Conservation (phyloP, 2,888 invertebrate genomes). For the Eupithecia dodoneata region DNA sequence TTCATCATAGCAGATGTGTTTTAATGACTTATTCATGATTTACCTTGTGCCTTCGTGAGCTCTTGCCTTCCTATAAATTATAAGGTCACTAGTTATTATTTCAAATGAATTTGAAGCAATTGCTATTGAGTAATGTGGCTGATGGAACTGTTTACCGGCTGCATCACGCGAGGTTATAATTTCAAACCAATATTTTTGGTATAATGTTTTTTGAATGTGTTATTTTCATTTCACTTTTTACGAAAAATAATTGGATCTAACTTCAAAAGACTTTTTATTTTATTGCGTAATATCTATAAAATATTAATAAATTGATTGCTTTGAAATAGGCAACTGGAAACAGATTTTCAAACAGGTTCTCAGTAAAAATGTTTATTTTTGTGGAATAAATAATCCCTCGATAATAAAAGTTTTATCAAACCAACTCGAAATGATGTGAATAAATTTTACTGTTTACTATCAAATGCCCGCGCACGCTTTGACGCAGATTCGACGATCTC, state of each 20-base stretch:
- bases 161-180: slow-evolving; percentile 1
- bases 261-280: too few species aligned
- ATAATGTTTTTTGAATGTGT: not conserved
- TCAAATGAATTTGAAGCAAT: slow-evolving; percentile 32
- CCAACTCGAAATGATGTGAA: too few species aligned
- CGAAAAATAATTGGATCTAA: not conserved
- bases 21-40: slow-evolving; percentile 73
- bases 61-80: slow-evolving; percentile 44
- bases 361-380: too few species aligned
- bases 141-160: not conserved
- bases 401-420: too few species aligned
- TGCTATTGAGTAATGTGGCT: slow-evolving; percentile 10
- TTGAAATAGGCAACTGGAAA: too few species aligned
- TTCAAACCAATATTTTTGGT: not conserved
- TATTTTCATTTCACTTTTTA: not conserved
- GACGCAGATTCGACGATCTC: not conserved
- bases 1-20: slow-evolving; percentile 63
- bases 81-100: slow-evolving; percentile 46
- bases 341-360: too few species aligned
- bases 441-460: too few species aligned
- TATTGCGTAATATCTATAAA: too few species aligned
- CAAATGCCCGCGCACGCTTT: not conserved
- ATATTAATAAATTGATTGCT: too few species aligned
- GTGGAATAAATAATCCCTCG: too few species aligned
- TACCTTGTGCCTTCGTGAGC: slow-evolving; percentile 55